These are phyloP conservation scores for Heterocephalus glaber DNA, from an alignment of 2,113 vertebrate species.

Conservation along the genomic window DNA sequence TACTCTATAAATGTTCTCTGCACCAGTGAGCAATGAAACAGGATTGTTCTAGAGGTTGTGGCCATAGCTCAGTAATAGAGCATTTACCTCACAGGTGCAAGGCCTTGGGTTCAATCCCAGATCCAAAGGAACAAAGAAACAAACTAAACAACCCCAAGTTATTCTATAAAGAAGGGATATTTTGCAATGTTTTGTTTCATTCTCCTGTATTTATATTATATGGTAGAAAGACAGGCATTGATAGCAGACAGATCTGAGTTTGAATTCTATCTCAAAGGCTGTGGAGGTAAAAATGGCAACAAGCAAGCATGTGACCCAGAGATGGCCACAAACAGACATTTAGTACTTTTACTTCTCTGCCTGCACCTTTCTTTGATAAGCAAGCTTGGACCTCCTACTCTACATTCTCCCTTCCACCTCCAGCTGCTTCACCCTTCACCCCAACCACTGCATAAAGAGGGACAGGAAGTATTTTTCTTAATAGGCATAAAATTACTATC, in stretches of 20 bases:
- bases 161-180: not conserved
- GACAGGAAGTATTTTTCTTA: not conserved
- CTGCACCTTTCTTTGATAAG: not conserved
- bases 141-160: not conserved
- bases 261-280: not conserved
- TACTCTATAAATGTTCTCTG: not conserved
- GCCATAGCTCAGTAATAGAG: not conserved
- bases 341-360: not conserved
- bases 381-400: not conserved
- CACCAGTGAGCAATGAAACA: not conserved
- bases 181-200: not conserved
- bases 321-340: not conserved
- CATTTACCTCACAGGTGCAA: not conserved
- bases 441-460: not conserved
- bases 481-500: not conserved
- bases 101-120: not conserved
- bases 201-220: not conserved
- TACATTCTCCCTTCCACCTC: not conserved
- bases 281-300: rapidly evolving
- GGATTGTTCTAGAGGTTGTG: not conserved
- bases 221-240: not conserved
- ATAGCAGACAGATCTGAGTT: not conserved
- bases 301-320: not conserved
- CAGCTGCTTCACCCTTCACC: too few species aligned
- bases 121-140: not conserved